Base-by-base conservation (phyloP, 2,888 invertebrate genomes). In the Calameuta pallipes region DNA sequence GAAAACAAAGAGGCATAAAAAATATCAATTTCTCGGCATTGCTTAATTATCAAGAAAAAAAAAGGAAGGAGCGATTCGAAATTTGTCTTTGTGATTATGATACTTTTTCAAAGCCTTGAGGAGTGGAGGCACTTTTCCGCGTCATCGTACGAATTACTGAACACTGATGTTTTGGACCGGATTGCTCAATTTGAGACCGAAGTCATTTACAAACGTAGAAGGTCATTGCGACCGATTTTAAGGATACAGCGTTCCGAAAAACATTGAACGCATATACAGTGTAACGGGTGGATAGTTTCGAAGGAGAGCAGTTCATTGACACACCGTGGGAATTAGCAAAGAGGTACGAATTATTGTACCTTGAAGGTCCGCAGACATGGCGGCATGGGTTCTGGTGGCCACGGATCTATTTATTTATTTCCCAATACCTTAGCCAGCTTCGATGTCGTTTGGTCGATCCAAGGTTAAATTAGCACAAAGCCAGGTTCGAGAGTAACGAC, bases 291-390 rank as follows among this genome's bases (percentile, higher is more conserved):
- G 23, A 56, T 56, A 56, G 23, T 23, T 56, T 56, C 56, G 56
- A 79, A 70, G 33, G 56, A 81, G 78, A 81, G 79, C 75, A 76
- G 73, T 75, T 75, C 79, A 68, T 75, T 75, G 75, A 79, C 75
- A 79, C 79, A 79, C 79, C 78, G 81, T 80, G 76, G 75, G 76
- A 76, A 82, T 82, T 82, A 82, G 75, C 80, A 76, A 74, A 70
- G 23, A 76, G 75, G 70, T 75, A 80, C 75, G 76, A 78, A 79
- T 80, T 79, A 79, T 82, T 77, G 75, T 79, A 71, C 71, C 71
- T 71, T 71, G 71, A 71, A 71, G 71, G 71, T 71, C 34, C 71
- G 12, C 2, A 9, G 1, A 4, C 3, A 36, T 36, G 36, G 36
- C 1, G 30, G 70, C 30, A 70, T 31, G 9, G 31, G 13, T 71